These are phyloP conservation scores for Artemia sp. DNA, from an alignment of 2,888 invertebrate species.

Conservation along the genomic window DNA sequence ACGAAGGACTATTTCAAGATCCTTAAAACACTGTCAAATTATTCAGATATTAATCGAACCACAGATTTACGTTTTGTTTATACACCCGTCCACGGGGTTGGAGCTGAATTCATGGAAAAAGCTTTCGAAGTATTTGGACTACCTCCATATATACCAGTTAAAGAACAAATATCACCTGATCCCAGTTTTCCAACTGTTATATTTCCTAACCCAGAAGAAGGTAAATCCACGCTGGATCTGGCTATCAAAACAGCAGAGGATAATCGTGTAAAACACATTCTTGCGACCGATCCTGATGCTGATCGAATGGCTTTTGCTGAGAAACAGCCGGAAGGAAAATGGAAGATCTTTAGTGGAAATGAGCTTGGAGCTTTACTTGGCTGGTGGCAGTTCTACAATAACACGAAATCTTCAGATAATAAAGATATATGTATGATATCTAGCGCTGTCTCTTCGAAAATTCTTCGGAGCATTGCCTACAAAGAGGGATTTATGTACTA, in stretches of 20 bases:
- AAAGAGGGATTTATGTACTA: conserved; percentile 25
- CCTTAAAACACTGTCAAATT: conserved; percentile 40
- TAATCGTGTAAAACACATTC: conserved; percentile 49
- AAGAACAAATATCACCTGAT: conserved; percentile 67
- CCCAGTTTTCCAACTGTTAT: conserved; percentile 93
- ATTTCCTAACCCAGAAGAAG: conserved; percentile 98
- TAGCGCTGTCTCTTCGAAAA: too few relatives aligned
- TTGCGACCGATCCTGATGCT: conserved; percentile 97
- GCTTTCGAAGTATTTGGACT: too few relatives aligned
- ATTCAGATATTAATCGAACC: conserved; percentile 29
- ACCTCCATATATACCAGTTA: conserved; percentile 46
- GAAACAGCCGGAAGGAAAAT: too few relatives aligned
- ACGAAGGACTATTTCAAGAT: conserved; percentile 46
- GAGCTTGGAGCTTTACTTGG: conserved; percentile 83
- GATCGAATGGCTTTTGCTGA: conserved; percentile 38
- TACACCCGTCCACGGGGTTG: too few relatives aligned
- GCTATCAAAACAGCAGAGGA: conserved; percentile 59
- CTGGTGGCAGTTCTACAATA: conserved; percentile 65
- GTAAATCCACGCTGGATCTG: conserved; percentile 55
- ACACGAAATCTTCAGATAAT: conserved; percentile 26
- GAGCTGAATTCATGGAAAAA: too few relatives aligned
- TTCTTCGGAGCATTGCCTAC: too few relatives aligned
- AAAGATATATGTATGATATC: conserved; percentile 26
- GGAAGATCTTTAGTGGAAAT: conserved; percentile 50
- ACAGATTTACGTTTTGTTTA: too few relatives aligned